Percentiles rank a stretch among this genome's conserved stretches.
Conservation (phyloP, 2,888 invertebrate genomes). For the Chalcis sispes region DNA sequence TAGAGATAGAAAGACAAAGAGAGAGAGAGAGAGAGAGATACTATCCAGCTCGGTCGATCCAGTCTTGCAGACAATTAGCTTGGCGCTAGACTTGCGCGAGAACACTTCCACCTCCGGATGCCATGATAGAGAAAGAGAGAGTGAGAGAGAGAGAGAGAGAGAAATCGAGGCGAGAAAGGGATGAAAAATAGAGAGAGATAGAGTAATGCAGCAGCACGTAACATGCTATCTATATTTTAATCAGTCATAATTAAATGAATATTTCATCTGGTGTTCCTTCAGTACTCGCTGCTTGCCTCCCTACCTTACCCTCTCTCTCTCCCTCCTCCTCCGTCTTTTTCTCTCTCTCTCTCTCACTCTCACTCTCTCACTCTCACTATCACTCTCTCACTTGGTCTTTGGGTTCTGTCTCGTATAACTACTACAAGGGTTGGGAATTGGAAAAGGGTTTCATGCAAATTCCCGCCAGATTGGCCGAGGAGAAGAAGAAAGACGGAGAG, state of each 20-base stretch:
- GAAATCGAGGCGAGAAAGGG: background rate
- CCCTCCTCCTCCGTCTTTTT: too few relatives aligned
- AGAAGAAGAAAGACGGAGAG: conserved; percentile 35
- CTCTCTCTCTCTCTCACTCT: background rate
- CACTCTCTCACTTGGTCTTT: background rate
- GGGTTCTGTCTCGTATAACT: conserved; percentile 48
- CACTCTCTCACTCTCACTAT: background rate
- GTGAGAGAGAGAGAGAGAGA: conserved; percentile 22
- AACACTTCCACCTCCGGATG: background rate
- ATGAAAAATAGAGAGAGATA: conserved; percentile 25
- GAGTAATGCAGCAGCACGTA: conserved; percentile 69
- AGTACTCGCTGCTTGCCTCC: background rate
- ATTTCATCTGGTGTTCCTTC: conserved; percentile 68
- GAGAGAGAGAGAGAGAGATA: too few relatives aligned
- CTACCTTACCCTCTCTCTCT: background rate
- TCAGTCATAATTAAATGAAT: conserved; percentile 74
- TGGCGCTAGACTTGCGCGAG: conserved; percentile 14
- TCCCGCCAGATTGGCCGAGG: conserved; percentile 66
- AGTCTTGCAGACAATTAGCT: conserved; percentile 61
- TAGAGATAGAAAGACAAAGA: conserved; percentile 2
- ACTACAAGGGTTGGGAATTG: conserved; percentile 56
- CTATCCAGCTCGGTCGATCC: conserved; percentile 43
- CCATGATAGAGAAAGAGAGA: background rate
- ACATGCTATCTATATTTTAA: conserved; percentile 73
- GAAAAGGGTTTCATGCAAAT: conserved; percentile 71